phyloP scores from a whole-genome alignment of 2,888 invertebrate genomes.

The Pseudococcus viburni region DNA sequence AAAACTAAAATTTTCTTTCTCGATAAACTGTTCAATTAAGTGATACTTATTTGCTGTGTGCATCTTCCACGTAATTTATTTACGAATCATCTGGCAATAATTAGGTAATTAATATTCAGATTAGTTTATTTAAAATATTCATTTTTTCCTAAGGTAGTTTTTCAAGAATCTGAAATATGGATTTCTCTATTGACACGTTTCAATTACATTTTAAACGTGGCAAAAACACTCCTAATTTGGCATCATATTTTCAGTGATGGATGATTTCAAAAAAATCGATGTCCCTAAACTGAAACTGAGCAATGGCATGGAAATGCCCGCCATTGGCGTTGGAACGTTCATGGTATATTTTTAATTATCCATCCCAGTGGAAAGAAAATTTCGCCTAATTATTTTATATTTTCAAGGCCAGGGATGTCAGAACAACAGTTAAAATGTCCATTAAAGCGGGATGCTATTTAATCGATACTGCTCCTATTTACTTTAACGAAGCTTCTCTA shows the following conservation, averaged over 20 bases:
- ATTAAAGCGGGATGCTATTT: conserved; percentile 84
- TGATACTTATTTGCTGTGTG: background rate
- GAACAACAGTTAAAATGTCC: conserved; percentile 71
- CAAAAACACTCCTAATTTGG: background rate
- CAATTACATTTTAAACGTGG: background rate
- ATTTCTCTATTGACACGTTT: background rate
- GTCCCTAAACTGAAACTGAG: conserved; percentile 37
- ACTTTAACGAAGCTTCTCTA: conserved; percentile 81
- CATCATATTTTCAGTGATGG: background rate
- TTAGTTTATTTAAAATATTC: background rate
- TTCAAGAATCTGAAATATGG: background rate
- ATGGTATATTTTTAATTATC: conserved; percentile 1
- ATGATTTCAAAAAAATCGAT: conserved; percentile 13
- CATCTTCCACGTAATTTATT: background rate
- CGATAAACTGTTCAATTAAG: background rate
- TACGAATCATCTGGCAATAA: background rate
- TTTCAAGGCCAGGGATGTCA: conserved; percentile 55
- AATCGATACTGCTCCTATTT: conserved; percentile 82
- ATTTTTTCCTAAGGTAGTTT: background rate
- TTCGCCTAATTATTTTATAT: background rate
- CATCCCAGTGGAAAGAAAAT: background rate
- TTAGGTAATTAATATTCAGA: background rate
- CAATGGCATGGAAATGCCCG: conserved; percentile 55
- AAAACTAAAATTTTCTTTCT: background rate
- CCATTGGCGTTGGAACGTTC: conserved; percentile 55